Conservation (phyloP, 2,888 invertebrate species). For the Tillus elongatus region DNA sequence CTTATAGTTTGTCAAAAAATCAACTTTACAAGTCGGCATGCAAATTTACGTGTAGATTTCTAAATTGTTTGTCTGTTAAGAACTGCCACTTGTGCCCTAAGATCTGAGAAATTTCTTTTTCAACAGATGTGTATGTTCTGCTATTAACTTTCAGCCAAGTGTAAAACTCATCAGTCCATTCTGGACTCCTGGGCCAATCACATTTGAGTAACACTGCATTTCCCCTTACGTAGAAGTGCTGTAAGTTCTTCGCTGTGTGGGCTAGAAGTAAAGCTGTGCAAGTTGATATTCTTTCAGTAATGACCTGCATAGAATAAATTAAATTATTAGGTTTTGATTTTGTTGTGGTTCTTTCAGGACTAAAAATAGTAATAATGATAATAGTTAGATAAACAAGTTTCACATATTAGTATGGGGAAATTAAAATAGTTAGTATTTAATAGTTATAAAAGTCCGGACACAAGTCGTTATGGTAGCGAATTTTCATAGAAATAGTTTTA, state of each 20-base stretch:
- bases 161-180: conserved; percentile 60
- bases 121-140: conserved; percentile 54
- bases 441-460: no score
- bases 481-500: no score
- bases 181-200: conserved; percentile 57
- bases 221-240: conserved; percentile 54
- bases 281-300: conserved; percentile 70
- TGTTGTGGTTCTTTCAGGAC: no score
- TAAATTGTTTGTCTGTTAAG: conserved; percentile 56
- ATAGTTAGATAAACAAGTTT: no score
- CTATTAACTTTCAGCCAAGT: conserved; percentile 55
- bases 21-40: no score
- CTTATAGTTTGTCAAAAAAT: no score
- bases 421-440: no score
- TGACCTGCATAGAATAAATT: conserved; percentile 44
- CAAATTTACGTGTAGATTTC: conserved; percentile 41
- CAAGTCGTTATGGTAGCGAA: no score
- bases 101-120: conserved; percentile 59
- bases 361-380: no score
- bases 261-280: conserved; percentile 65
- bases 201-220: conserved; percentile 63
- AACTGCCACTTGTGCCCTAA: conserved; percentile 60
- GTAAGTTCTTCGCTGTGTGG: conserved; percentile 52
- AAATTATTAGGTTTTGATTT: no score
- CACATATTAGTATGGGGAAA: no score